Evolutionary conservation across 2,888 invertebrate genomes (phyloP).

Genomic region (Atrina japonica): DNA sequence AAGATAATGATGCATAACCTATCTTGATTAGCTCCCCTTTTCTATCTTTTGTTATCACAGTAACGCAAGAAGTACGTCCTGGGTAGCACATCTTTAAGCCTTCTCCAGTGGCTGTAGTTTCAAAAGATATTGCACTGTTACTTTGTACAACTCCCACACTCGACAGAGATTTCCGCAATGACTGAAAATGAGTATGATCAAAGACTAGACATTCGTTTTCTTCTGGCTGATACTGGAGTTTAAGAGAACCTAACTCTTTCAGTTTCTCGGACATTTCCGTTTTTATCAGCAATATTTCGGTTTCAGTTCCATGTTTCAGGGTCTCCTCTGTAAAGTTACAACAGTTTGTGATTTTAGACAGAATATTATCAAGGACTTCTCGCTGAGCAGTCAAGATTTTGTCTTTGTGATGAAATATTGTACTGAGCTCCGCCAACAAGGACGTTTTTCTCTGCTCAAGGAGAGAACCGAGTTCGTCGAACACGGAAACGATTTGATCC

Average conservation of each 20-base stretch:
- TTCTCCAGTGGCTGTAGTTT: conserved; percentile 80
- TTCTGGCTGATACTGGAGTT: conserved; percentile 75
- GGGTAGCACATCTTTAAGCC: conserved; percentile 78
- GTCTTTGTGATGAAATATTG: conserved; percentile 75
- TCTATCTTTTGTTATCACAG: conserved; percentile 79
- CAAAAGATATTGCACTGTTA: conserved; percentile 80
- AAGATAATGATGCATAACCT: conserved; percentile 74
- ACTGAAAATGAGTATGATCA: conserved; percentile 74
- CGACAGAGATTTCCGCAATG: conserved; percentile 70
- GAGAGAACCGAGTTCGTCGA: conserved; percentile 75
- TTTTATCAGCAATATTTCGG: conserved; percentile 82
- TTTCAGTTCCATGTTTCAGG: conserved; percentile 81
- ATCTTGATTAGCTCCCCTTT: conserved; percentile 78
- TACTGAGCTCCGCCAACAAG: conserved; percentile 77
- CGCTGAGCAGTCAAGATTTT: conserved; percentile 77
- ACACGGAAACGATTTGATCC: conserved; percentile 75
- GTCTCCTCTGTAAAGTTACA: conserved; percentile 82
- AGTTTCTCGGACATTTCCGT: conserved; percentile 82
- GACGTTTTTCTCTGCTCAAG: conserved; percentile 76
- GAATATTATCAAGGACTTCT: conserved; percentile 78
- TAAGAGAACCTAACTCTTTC: conserved; percentile 74
- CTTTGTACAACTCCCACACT: conserved; percentile 78
- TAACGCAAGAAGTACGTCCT: conserved; percentile 77
- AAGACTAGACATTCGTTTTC: conserved; percentile 79
- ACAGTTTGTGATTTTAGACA: conserved; percentile 80